Evolutionary conservation across 2,888 invertebrate species (phyloP).

Genomic region (Idaea dimidiata): DNA sequence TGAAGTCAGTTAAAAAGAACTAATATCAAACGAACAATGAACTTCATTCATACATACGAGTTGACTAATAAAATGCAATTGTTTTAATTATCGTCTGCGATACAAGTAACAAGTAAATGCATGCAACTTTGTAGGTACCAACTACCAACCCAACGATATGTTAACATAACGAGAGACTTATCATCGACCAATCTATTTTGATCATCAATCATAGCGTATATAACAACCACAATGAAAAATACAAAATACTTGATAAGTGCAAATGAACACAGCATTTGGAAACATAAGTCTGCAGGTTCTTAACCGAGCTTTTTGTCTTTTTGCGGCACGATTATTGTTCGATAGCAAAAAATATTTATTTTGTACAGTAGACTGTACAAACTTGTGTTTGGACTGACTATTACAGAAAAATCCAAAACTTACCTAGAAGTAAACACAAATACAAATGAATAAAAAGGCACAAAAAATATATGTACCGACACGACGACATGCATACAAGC

Average conservation of each 20-base stretch:
- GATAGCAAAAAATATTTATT: no score
- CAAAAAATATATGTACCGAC: no score
- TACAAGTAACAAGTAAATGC: background rate
- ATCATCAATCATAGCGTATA: background rate
- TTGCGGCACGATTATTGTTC: no score
- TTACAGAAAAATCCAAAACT: no score
- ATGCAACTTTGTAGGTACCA: background rate
- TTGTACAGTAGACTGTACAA: no score
- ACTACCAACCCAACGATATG: background rate
- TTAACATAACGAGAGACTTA: background rate
- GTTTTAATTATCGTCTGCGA: constrained; percentile 12
- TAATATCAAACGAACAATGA: constrained; percentile 10
- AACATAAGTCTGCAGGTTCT: no score
- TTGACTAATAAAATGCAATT: constrained; percentile 19
- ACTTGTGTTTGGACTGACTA: no score
- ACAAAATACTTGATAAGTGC: background rate
- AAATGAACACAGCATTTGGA: no score
- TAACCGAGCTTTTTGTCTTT: no score
- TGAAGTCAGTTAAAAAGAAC: background rate
- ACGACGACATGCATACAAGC: no score
- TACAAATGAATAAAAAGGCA: no score
- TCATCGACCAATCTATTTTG: background rate
- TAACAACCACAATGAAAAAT: background rate
- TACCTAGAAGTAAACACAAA: no score
- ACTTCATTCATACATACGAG: constrained; percentile 14